Evolutionary conservation across 2,797 vertebrate species (phyloP), one percentile per base, ranked within the genome.

Genomic region (Tangara arthus): DNA sequence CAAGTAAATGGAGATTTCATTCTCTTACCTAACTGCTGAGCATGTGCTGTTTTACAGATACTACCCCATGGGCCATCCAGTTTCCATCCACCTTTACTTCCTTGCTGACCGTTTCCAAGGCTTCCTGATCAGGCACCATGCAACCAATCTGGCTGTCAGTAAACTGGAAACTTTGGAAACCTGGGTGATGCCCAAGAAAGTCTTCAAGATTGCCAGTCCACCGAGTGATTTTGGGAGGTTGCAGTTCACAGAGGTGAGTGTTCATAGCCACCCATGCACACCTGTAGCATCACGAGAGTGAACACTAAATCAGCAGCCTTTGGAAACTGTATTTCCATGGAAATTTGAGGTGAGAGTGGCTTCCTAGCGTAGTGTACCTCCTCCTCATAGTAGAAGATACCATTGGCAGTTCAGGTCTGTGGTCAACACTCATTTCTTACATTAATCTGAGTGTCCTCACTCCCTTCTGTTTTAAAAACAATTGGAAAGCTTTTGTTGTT

Each of bases 151-250:
- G 97, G 99, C 99, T 37, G 99, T 99, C 50, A 99, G 99, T 97
- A 99, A 99, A 94, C 98, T 99, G 42, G 99, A 99, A 96, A 99
- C 98, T 26, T 96, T 99, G 98, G 99, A 99, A 98, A 99, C 99
- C 0, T 99, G 99, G 99, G 98, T 99, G 92, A 98, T 98, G 95
- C 99, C 99, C 41, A 99, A 98, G 97, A 99, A 99, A 94, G 98
- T 98, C 96, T 99, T 99, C 86, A 99, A 98, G 97, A 97, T 99
- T 0, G 98, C 98, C 12, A 98, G 97, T 80, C 98, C 99, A 8
- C 98, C 98, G 3, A 98, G 98, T 2, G 98, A 98, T 82, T 99
- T 99, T 68, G 99, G 98, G 96, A 98, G 99, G 91, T 80, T 99
- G 68, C 99, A 99, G 97, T 99, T 98, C 81, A 98, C 99, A 1